A percentile compares a stretch with the other conserved stretches of the same genome.
phyloP scores from a whole-genome alignment of 2,797 vertebrate species.

The Danio aesculapii region DNA sequence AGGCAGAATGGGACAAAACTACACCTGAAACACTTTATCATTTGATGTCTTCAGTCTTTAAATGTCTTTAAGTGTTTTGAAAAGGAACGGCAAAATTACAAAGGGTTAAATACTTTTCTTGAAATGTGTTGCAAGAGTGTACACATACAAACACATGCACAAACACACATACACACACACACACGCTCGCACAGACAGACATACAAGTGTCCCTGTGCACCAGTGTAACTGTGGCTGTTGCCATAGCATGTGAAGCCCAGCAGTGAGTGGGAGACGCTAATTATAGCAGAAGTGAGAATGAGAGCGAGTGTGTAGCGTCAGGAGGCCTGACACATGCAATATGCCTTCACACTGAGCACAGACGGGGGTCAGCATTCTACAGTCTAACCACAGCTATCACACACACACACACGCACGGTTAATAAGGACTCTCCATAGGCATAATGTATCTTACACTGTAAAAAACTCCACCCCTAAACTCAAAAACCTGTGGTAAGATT shows the following conservation, averaged over 20 bases:
- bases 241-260: constrained; percentile 59
- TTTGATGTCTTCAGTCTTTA: too few species aligned
- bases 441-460: too few species aligned
- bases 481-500: too few species aligned
- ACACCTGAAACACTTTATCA: too few species aligned
- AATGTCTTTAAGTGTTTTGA: too few species aligned
- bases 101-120: too few species aligned
- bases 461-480: too few species aligned
- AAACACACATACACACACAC: constrained; percentile 9
- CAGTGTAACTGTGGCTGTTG: constrained; percentile 68
- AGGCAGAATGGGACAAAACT: too few species aligned
- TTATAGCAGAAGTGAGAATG: constrained; percentile 66
- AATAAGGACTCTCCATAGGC: too few species aligned
- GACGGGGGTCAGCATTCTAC: constrained; percentile 14
- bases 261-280: constrained; percentile 65
- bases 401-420: background rate
- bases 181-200: constrained; percentile 6
- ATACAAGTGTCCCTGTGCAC: too few species aligned
- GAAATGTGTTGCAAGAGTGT: too few species aligned
- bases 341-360: constrained; percentile 37
- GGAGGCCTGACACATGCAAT: constrained; percentile 45
- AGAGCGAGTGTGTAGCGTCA: constrained; percentile 26
- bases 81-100: too few species aligned
- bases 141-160: constrained; percentile 20
- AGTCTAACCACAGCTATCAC: background rate